These are phyloP conservation scores for Lepus oiostolus DNA, from an alignment of 2,797 vertebrate genomes.

Conservation along the genomic window DNA sequence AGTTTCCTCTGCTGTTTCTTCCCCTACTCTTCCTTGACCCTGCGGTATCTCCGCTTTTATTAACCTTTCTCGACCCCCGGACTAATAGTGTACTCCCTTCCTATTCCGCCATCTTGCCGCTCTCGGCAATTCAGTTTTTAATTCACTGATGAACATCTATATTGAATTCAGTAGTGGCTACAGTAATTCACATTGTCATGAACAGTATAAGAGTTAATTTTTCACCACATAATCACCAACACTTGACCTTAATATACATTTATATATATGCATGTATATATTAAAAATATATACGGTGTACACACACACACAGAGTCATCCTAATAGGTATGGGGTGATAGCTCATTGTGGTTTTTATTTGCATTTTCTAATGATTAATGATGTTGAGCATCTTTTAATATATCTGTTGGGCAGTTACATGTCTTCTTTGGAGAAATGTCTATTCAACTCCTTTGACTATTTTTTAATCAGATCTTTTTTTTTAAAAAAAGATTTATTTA, in stretches of 20 bases:
- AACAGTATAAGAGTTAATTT: not conserved
- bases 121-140: not conserved
- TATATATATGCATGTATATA: no score
- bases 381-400: not conserved
- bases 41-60: no score
- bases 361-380: not conserved
- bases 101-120: no score
- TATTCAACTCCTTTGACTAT: no score
- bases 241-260: not conserved
- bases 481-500: no score
- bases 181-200: not conserved
- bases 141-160: not conserved
- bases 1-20: no score
- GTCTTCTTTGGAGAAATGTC: not conserved
- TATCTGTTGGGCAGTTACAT: not conserved
- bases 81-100: no score
- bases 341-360: not conserved
- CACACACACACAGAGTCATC: not conserved
- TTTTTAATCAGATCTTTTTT: not conserved
- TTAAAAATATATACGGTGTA: no score
- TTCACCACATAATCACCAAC: not conserved
- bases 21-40: no score
- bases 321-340: not conserved
- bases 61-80: no score
- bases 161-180: not conserved